Evolutionary conservation across 2,797 vertebrate genomes (phyloP), one percentile per base, ranked within the genome.

Genomic region (Chlorospingus flavigularis): DNA sequence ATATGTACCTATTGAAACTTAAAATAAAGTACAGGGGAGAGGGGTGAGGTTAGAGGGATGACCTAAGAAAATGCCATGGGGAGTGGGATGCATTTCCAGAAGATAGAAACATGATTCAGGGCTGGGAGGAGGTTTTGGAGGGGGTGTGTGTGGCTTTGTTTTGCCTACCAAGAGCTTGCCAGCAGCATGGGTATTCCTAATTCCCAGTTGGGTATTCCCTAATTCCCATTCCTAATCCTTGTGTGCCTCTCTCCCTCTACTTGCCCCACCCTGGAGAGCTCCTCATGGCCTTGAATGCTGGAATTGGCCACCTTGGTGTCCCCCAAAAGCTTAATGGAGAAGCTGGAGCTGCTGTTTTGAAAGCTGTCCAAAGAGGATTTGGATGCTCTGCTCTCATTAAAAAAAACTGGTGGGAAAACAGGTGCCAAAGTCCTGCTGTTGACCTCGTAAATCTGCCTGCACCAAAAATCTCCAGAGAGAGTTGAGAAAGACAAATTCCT

Each of bases 321-420:
- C 42, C 30, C 57, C 42, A 57, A 58, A 65, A 75, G 6, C 8
- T 4, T 12, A 39, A 61, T 40, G n/a, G 42, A 70, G 76, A 39
- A 42, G 25, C 17, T 72, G 81, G 55, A 37, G n/a, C 20, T 93
- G 54, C 39, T 92, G 45, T 86, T 92, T 70, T 54, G 70, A 81
- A 84, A 90, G 71, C 39, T 72, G n/a, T 53, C 51, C 23, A 37
- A 65, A 47, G 42, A 68, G 53, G 54, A 72, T 95, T 87, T 79
- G 63, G 47, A 65, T 77, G 35, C 51, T 93, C 37, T 24, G 20
- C 53, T 89, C 40, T 79, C 25, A 35, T 89, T 85, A 85, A 86
- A 71, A 68, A 71, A 70, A 88, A 8, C 24, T 76, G 24, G 7
- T 63, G 37, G 51, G 66, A 87, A 82, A 89, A 54, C 55, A 95